Evolutionary conservation across 1,140 invertebrate species (phyloP), one percentile per base, ranked within the genome.

Genomic region (Saccostrea glomerata): DNA sequence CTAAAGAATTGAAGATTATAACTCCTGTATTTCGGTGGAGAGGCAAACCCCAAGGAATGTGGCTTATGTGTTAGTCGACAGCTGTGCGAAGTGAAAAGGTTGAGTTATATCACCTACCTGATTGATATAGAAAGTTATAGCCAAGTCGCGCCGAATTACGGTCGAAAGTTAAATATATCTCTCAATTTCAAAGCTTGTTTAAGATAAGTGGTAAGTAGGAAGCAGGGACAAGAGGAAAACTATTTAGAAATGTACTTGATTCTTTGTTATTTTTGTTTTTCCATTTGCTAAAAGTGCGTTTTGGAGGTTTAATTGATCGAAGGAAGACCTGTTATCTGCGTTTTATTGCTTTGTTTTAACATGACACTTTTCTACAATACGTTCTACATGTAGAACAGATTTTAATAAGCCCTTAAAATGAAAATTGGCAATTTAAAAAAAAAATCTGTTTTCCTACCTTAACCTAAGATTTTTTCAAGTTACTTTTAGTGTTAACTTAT

Each of bases 231-330:
- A 20, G 17, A 20, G n/a, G 25, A 77, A 2, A 36, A 36, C 13
- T 77, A 77, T 77, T 77, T 77, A 36, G 25, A 77, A 66, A 30
- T 77, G 70, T 36, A 77, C 70, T 77, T 30, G 70, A 3, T 77
- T 25, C 70, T 77, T 30, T 77, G 23, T 13, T 77, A 77, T 36
- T 77, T 77, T 30, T 77, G 70, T 30, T 77, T 66, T 30, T 30
- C 25, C 70, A 77, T 30, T 77, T 77, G 70, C 30, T 36, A 30
- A 3, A 77, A 77, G 70, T 77, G 70, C 11, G 70, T 25, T 77
- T 12, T 77, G 70, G n/a, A 13, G 70, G 58, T n/a, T 63, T n/a
- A 20, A n/a, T n/a, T 63, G 58, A 63, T 63, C 1, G 6, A n/a
- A 20, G 58, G 15, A 20, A 20, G n/a, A 20, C 5, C 17, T 63